Percentiles rank a stretch among this genome's conserved stretches.
Conservation (phyloP, 2,113 vertebrate species). For the Stigmatopora nigra region DNA sequence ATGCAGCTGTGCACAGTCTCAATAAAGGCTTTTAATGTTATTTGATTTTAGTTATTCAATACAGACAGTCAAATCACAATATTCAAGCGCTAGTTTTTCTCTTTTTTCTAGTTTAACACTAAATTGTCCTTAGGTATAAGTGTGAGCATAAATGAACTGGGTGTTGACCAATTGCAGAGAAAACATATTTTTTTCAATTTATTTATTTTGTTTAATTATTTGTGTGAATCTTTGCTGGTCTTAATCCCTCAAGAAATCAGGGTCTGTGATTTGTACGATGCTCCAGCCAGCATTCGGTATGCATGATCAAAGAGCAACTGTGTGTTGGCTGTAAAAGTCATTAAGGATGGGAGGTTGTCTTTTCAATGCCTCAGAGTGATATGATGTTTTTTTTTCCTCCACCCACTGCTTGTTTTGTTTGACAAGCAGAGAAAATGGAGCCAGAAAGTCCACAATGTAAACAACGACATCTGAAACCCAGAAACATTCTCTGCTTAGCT, state of each 20-base stretch:
- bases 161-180: no score
- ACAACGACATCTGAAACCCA: not conserved
- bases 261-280: not conserved
- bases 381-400: not conserved
- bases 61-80: no score
- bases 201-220: no score
- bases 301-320: not conserved
- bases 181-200: not conserved
- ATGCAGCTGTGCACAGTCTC: no score
- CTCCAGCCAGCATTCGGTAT: not conserved
- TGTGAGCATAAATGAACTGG: no score
- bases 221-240: not conserved
- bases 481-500: not conserved
- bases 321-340: not conserved
- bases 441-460: not conserved
- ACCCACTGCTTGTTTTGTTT: not conserved
- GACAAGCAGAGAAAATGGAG: not conserved
- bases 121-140: no score
- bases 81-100: no score
- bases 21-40: no score
- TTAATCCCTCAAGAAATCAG: constrained; percentile 14
- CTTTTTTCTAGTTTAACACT: no score
- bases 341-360: not conserved
- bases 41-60: no score
- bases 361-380: not conserved